phyloP scores from a whole-genome alignment of 1,140 invertebrate species.

The Contarinia nasturtii region DNA sequence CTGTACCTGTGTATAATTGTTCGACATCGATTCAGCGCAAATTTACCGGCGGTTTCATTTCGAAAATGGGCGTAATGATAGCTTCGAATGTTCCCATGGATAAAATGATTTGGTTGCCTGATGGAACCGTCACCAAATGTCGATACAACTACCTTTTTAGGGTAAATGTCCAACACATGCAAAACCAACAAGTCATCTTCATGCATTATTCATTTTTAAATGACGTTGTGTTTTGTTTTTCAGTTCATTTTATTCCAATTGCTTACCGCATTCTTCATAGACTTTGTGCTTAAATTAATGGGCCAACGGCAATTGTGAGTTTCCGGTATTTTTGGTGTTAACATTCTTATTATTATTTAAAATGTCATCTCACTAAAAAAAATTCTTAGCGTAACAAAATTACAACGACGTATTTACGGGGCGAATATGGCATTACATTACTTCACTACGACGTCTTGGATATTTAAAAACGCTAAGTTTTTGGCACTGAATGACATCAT shows the following conservation, averaged over 20 bases:
- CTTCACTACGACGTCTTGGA: conserved; percentile 67
- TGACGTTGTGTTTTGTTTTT: conserved; percentile 19
- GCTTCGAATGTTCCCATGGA: conserved; percentile 39
- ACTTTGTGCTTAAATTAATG: conserved; percentile 32
- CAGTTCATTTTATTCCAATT: conserved; percentile 39
- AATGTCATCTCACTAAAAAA: neutral
- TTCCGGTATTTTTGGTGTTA: conserved; percentile 1
- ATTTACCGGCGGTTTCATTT: conserved; percentile 40
- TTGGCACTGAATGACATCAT: conserved; percentile 36
- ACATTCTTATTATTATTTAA: too few relatives aligned
- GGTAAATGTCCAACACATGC: conserved; percentile 11
- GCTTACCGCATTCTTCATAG: conserved; percentile 49
- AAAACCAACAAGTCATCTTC: neutral
- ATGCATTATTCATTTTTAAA: conserved; percentile 5
- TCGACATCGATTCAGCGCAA: conserved; percentile 41
- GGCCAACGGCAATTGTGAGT: conserved; percentile 59
- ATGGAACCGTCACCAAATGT: conserved; percentile 27
- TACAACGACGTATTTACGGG: conserved; percentile 61
- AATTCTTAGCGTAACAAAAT: conserved; percentile 45
- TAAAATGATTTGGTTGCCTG: conserved; percentile 44
- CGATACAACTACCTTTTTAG: conserved; percentile 30
- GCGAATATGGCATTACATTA: conserved; percentile 55
- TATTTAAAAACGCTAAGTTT: conserved; percentile 57
- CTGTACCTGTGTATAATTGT: conserved; percentile 45
- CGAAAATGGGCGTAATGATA: conserved; percentile 29